phyloP scores from a whole-genome alignment of 2,797 vertebrate species.

The Dromococcyx pavoninus region DNA sequence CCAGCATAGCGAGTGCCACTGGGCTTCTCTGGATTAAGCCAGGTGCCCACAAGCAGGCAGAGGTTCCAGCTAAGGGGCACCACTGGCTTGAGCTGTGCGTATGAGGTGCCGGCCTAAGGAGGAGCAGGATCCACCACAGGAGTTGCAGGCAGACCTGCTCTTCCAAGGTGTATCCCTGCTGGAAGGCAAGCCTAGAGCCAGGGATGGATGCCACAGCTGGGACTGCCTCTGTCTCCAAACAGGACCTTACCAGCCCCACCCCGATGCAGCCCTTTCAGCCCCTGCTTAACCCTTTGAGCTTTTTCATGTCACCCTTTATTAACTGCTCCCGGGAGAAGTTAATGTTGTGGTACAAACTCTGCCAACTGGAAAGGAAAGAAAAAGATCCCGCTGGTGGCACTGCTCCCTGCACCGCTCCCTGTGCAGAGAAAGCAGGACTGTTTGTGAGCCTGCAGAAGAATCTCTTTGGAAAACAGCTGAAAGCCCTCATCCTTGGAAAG shows the following conservation, averaged over 20 bases:
- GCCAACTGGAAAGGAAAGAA: conserved; percentile 75
- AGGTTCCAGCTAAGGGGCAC: neutral
- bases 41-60: neutral
- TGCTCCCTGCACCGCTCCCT: no score
- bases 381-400: neutral
- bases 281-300: conserved; percentile 77
- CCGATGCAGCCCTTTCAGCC: rapidly evolving
- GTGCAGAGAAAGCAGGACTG: neutral
- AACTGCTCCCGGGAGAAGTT: conserved; percentile 86
- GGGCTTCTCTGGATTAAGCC: neutral
- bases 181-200: neutral
- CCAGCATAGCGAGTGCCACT: neutral
- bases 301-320: conserved; percentile 81
- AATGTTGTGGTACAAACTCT: conserved; percentile 86
- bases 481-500: neutral
- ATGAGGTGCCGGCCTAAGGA: neutral
- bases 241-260: neutral
- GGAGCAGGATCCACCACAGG: neutral
- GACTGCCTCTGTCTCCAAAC: neutral
- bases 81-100: neutral
- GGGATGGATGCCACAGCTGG: neutral
- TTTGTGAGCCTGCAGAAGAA: neutral
- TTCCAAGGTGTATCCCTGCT: neutral
- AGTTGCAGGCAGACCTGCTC: neutral
- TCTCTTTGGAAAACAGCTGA: neutral